Evolutionary conservation across 37 sponge, comb jelly and placozoan genomes (phyloP), one percentile per base, ranked within the genome.

Genomic region (Mnemiopsis leidyi): DNA sequence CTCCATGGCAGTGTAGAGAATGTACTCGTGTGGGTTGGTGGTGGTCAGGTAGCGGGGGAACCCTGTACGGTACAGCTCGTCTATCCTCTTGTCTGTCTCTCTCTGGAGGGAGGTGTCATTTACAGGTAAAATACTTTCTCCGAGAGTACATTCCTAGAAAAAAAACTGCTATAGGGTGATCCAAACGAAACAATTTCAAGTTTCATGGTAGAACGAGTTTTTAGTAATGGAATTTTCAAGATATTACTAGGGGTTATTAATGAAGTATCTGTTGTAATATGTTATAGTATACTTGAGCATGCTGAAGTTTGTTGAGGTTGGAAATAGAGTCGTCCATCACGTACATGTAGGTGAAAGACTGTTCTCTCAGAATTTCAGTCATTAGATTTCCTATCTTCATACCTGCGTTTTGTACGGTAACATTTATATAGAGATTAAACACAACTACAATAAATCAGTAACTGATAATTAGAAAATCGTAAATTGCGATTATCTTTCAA

Each of bases 331-430:
- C n/a, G n/a, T 71, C 75, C 75, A 71, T 71, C 7, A 71, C 75
- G 30, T 71, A 71, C 75, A 71, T 71, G 75, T 71, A 71, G 75
- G 75, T 71, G 30, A 71, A 71, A 25, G 75, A 71, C n/a, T 71
- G 75, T 18, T 71, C 75, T 18, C 75, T 71, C 30, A 71, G 75
- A 23, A 71, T 71, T 18, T 71, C 75, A 29, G 75, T 71, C 75
- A 71, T 71, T 23, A 71, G 75, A 71, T 25, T 71, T 3, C 75
- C 75, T 29, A 71, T 71, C 75, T 71, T 71, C 75, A 71, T 71
- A 5, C 61, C 61, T 48, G 61, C 13, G 13, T 48, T 18, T 18
- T 48, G 61, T 48, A 35, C 13, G n/a, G n/a, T n/a, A n/a, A n/a
- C n/a, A 20, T 13, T 13, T 21, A 20, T 13, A 21, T 20, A 21